Percentiles rank a stretch among this genome's conserved stretches.
Conservation (phyloP, 2,888 invertebrate genomes). For the Sinodicranocentrus sp. region DNA sequence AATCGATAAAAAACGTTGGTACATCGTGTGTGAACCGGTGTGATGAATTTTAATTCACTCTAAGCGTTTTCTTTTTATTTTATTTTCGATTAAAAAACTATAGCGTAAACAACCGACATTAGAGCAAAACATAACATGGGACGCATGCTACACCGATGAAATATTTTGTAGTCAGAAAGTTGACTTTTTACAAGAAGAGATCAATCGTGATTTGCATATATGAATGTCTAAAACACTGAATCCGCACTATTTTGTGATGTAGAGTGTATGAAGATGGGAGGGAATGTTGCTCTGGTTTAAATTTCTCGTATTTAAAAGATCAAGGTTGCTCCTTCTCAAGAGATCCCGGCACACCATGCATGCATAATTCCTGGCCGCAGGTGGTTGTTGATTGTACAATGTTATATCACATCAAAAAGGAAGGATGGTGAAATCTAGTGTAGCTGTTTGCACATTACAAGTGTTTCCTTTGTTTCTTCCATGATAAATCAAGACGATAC, state of each 20-base stretch:
- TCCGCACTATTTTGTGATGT: background rate
- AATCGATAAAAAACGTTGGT: constrained; percentile 24
- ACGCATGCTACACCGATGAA: constrained; percentile 61
- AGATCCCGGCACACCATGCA: constrained; percentile 45
- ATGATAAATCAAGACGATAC: constrained; percentile 55
- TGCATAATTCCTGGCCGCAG: constrained; percentile 50
- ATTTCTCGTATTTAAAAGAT: constrained; percentile 59
- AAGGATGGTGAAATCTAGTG: constrained; percentile 42
- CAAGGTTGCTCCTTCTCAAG: constrained; percentile 27
- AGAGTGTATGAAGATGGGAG: background rate
- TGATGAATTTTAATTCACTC: constrained; percentile 56
- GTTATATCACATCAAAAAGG: constrained; percentile 38
- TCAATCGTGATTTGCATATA: constrained; percentile 67
- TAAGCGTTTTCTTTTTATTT: constrained; percentile 32
- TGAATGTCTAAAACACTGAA: constrained; percentile 40
- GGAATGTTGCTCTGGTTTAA: constrained; percentile 57
- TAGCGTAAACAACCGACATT: background rate
- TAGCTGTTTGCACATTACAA: constrained; percentile 57
- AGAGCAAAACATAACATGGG: constrained; percentile 32
- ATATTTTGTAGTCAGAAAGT: constrained; percentile 54
- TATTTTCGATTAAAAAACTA: constrained; percentile 6
- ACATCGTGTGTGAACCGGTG: constrained; percentile 34
- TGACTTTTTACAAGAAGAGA: constrained; percentile 47
- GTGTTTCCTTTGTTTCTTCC: constrained; percentile 50
- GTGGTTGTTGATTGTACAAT: constrained; percentile 49